Conservation (phyloP, 1,140 invertebrate genomes). For the Tetranychus urticae region DNA sequence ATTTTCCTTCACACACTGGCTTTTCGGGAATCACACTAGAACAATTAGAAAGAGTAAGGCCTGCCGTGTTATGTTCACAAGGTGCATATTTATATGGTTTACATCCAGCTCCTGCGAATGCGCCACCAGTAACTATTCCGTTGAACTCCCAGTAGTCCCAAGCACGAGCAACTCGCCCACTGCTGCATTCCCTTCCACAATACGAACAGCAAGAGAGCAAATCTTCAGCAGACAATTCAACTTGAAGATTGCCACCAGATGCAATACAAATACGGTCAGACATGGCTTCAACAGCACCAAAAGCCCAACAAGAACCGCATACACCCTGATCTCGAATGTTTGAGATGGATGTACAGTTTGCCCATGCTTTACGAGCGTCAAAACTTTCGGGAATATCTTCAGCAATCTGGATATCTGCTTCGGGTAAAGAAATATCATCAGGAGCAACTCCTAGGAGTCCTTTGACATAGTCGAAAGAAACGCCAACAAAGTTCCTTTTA, state of each 20-base stretch:
- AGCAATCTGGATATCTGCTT: background rate
- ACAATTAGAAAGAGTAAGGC: constrained; percentile 27
- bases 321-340: constrained; percentile 51
- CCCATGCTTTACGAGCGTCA: constrained; percentile 53
- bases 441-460: background rate
- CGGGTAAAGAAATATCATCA: background rate
- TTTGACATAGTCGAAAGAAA: background rate
- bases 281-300: constrained; percentile 8
- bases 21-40: constrained; percentile 35
- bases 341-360: constrained; percentile 51
- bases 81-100: constrained; percentile 55
- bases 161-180: constrained; percentile 23
- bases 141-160: constrained; percentile 21
- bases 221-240: constrained; percentile 19
- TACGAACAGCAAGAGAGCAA: constrained; percentile 38
- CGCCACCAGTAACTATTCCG: constrained; percentile 51
- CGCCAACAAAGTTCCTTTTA: background rate
- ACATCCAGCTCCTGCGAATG: constrained; percentile 42
- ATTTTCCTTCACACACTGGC: constrained; percentile 71
- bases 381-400: constrained; percentile 44
- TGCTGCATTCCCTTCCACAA: constrained; percentile 16
- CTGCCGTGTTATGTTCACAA: constrained; percentile 71
- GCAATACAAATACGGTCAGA: constrained; percentile 42
- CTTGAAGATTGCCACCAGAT: constrained; percentile 17
- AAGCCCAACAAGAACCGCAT: constrained; percentile 22